phyloP scores from a whole-genome alignment of 2,797 vertebrate species.

The Ctenopoma multispine region DNA sequence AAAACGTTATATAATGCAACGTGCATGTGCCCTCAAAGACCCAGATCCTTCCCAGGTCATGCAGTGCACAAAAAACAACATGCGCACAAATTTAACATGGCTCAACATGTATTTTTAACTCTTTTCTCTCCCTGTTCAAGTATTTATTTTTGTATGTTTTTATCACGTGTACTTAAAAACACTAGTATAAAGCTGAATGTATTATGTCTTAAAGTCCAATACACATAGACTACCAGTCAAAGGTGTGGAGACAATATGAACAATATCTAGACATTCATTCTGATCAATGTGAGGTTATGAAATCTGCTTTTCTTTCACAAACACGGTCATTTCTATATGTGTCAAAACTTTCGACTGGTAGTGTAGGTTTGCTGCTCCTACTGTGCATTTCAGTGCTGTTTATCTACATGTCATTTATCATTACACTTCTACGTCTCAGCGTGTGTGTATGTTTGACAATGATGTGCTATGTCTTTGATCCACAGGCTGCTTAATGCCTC shows the following conservation, averaged over 20 bases:
- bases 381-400: slow-evolving; percentile 17
- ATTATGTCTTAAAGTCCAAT: background rate
- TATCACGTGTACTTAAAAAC: background rate
- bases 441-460: slow-evolving; percentile 17
- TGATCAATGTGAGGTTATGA: no score
- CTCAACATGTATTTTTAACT: background rate
- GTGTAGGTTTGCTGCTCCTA: background rate
- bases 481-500: slow-evolving; percentile 42
- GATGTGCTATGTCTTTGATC: slow-evolving; percentile 48
- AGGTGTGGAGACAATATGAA: no score
- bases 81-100: background rate
- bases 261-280: no score
- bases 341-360: no score
- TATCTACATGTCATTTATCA: slow-evolving; percentile 23
- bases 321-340: no score
- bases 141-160: background rate
- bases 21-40: background rate
- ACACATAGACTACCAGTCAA: no score
- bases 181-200: slow-evolving; percentile 6
- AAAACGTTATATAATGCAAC: slow-evolving; percentile 33
- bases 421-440: slow-evolving; percentile 3
- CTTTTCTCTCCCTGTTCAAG: no score
- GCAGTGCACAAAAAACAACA: background rate
- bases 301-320: no score
- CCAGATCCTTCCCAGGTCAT: no score